Base-by-base conservation (phyloP, 2,888 invertebrate genomes). In the Temnothorax unifasciatus region DNA sequence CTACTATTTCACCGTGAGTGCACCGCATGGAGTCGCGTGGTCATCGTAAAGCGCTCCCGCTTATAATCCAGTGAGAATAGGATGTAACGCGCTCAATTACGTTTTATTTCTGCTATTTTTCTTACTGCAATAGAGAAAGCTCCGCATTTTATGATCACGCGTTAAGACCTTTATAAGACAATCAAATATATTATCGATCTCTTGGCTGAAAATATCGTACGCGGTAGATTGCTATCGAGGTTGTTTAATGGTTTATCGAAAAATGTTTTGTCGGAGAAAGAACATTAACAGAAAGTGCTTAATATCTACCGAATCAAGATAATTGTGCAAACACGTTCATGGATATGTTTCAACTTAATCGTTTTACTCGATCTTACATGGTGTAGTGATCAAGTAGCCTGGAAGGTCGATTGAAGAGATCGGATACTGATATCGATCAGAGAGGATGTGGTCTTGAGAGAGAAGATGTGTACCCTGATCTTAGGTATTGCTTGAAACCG, bases 401-500 rank as follows among this genome's bases (percentile, higher is more conserved):
- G 88, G 85, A 88, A 87, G 86, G 87, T 92, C 90, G 89, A 85
- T 75, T 76, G 68, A 61, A 44, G 15, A 66, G 84, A 77, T 73
- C 74, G 63, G 64, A 59, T 57, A 18, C 64, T 75, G 92, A 93
- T 92, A 92, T 84, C 68, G 87, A 93, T 93, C 92, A 73, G 75
- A 63, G 18, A 44, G 34, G 91, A 90, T 92, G 86, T 75, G 29
- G 29, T 29, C 29, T 29, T 29, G 29, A 29, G 3, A 29, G 29
- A 29, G 3, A 29, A 29, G 3, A 29, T 29, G 38, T 34, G n/a
- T 21, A 79, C 52, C 83, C 66, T 81, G 89, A 91, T 90, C 88
- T n/a, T 87, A 85, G 86, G 85, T 88, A 91, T 88, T 88, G 91
- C 86, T 89, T 88, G 89, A 92, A 93, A 93, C 93, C 93, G 93